Percentiles rank a stretch among this genome's conserved stretches.
Evolutionary conservation across 2,113 vertebrate genomes (phyloP).

Genomic region (Siniperca knerii): DNA sequence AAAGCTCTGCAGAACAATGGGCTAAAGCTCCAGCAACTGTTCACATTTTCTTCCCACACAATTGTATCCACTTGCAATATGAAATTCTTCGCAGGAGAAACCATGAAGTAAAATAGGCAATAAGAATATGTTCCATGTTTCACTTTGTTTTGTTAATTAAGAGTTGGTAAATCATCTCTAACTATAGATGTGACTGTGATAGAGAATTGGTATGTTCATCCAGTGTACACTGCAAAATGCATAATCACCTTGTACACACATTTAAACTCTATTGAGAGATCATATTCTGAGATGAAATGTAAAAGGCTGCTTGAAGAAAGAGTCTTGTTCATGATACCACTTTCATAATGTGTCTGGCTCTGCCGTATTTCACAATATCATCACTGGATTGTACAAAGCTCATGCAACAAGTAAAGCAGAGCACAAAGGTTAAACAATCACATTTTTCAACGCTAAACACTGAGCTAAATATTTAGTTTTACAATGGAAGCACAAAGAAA

Average conservation of each 20-base stretch:
- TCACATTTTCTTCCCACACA: conserved; percentile 14
- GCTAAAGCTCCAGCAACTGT: neutral
- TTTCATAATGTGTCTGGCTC: neutral
- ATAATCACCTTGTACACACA: neutral
- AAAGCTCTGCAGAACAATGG: conserved; percentile 20
- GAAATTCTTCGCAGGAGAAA: neutral
- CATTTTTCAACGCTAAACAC: neutral
- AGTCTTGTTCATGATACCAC: neutral
- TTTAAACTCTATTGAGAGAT: neutral
- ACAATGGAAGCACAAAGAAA: neutral
- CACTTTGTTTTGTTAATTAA: neutral
- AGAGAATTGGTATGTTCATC: no score
- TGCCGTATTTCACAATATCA: neutral
- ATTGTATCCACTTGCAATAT: neutral
- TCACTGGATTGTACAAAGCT: neutral
- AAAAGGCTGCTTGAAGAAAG: neutral
- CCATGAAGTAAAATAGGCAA: neutral
- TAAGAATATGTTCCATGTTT: neutral
- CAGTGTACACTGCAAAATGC: neutral
- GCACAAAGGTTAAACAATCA: neutral
- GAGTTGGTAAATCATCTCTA: neutral
- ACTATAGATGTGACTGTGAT: neutral
- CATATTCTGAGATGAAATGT: neutral
- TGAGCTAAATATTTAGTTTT: neutral
- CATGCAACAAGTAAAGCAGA: neutral